phyloP scores from a whole-genome alignment of 2,888 invertebrate genomes.

The Spicauda simplicius region DNA sequence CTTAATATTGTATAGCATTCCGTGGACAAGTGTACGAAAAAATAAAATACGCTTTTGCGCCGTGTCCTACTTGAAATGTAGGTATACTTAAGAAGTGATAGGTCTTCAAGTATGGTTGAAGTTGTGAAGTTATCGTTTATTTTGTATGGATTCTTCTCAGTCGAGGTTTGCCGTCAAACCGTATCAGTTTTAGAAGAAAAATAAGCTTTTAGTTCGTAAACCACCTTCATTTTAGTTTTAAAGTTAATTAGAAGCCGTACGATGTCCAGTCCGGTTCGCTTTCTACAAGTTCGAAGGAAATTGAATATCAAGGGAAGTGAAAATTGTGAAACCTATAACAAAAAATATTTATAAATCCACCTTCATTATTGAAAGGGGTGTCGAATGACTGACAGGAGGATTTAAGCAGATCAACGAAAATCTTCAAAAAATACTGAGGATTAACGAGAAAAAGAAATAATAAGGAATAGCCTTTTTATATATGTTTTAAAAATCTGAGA shows the following conservation, averaged over 20 bases:
- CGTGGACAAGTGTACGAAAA: not conserved
- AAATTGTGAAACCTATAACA: not conserved
- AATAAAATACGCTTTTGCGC: not conserved
- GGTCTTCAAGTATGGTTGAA: not conserved
- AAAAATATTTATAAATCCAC: not conserved
- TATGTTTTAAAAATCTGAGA: too few species aligned
- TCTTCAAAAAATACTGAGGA: not conserved
- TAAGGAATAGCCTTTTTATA: too few species aligned
- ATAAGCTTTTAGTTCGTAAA: not conserved
- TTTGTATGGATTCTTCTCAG: not conserved
- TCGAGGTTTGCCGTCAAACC: not conserved
- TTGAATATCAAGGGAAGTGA: conserved; percentile 12
- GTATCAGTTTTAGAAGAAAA: not conserved
- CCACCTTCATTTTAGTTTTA: not conserved
- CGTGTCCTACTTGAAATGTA: too few species aligned
- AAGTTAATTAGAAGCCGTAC: conserved; percentile 14
- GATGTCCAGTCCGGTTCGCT: not conserved
- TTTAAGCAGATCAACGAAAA: not conserved
- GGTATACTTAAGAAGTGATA: not conserved
- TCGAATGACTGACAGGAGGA: conserved; percentile 15
- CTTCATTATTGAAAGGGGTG: not conserved
- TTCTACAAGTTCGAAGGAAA: conserved; percentile 10
- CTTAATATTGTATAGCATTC: too few species aligned
- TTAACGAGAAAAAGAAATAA: not conserved
- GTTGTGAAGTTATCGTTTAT: not conserved